Evolutionary conservation across 2,113 vertebrate genomes (phyloP), one percentile per base, ranked within the genome.

Genomic region (Fulmarus glacialis): DNA sequence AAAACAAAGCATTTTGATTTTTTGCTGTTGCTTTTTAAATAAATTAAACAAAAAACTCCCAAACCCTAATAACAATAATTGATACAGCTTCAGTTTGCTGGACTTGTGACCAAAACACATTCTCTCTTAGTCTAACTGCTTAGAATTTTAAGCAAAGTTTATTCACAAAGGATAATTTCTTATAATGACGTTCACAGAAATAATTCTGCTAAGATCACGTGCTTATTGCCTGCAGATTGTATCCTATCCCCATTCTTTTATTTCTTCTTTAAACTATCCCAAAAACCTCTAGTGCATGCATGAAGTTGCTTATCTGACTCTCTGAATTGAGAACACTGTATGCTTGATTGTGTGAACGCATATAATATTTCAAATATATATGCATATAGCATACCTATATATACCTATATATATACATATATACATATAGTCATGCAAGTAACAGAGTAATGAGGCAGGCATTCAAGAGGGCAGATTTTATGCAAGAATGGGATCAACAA

Each of bases 41-140:
- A 43, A 48, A 2, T 43, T 23, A 21, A 64, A 55, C 16, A 50
- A 66, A 67, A n/a, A 60, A 11, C 0, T 0, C 14, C 15, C 9
- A 32, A 48, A 30, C 11, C 6, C 27, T 52, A 60, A 13, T 68
- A 45, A 50, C 7, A 60, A 50, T 30, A 45, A 45, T 52, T 53
- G 42, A 32, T 22, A 56, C 11, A 74, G 24, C 15, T 73, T 84
- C 48, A 58, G 18, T 47, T 68, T 88, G 24, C 21, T 36, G 36
- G 27, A 45, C 18, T 62, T 56, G 26, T 32, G 45, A 62, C 15
- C 11, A 68, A 56, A 74, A 17, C 29, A 52, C 21, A 45, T 74
- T 67, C 7, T 40, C 4, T 47, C 23, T 55, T 36, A 36, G 16
- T 48, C 13, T 43, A 50, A 52, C 21, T 64, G 9, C 66, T 70